Evolutionary conservation across 2,888 invertebrate species (phyloP).

Genomic region (Acrobasis consociella): DNA sequence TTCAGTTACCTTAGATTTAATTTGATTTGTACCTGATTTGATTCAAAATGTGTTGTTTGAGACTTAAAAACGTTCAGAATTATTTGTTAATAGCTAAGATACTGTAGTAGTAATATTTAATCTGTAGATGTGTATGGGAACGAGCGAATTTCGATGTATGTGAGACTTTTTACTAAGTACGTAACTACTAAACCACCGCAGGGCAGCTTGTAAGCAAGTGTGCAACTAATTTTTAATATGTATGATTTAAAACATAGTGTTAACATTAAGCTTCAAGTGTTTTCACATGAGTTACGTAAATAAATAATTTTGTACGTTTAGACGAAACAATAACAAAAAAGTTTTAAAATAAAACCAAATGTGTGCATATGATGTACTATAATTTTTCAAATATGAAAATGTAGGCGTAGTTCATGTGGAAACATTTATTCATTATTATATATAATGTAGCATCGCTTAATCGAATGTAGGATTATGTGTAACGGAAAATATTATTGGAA

Average conservation of each 20-base stretch:
- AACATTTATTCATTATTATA: constrained; percentile 46
- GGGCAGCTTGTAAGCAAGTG: constrained; percentile 70
- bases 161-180: constrained; percentile 56
- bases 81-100: constrained; percentile 65
- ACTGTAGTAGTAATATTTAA: constrained; percentile 60
- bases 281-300: constrained; percentile 44
- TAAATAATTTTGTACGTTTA: constrained; percentile 13
- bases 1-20: constrained; percentile 80
- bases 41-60: constrained; percentile 61
- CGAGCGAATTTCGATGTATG: constrained; percentile 71
- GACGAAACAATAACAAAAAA: constrained; percentile 10
- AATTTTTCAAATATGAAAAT: constrained; percentile 4
- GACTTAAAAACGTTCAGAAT: constrained; percentile 74
- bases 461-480: constrained; percentile 61
- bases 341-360: constrained; percentile 8
- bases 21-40: constrained; percentile 82
- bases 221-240: constrained; percentile 67
- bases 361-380: constrained; percentile 10
- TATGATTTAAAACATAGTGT: constrained; percentile 56
- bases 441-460: constrained; percentile 62
- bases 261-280: constrained; percentile 49
- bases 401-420: constrained; percentile 38
- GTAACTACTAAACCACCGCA: constrained; percentile 72
- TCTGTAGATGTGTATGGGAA: constrained; percentile 60
- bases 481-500: constrained; percentile 55